phyloP scores from a whole-genome alignment of 2,888 invertebrate species.

The Belgica antarctica region DNA sequence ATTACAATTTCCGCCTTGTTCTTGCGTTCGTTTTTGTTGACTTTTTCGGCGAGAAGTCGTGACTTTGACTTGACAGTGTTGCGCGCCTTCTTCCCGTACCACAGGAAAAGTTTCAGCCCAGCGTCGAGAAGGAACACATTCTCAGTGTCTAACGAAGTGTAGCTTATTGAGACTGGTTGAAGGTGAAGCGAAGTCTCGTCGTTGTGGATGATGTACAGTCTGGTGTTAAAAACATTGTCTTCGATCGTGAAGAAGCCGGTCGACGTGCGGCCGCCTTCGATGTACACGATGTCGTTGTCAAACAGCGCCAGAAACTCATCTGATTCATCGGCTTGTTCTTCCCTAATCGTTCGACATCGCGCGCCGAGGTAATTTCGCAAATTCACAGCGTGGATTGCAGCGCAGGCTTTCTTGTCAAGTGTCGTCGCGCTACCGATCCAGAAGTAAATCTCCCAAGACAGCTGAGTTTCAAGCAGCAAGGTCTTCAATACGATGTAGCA shows the following conservation, averaged over 20 bases:
- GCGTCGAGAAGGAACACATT: slow-evolving; percentile 90
- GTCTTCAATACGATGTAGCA: slow-evolving; percentile 97
- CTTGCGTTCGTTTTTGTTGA: slow-evolving; percentile 97
- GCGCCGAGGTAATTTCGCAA: slow-evolving; percentile 94
- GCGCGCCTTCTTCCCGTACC: slow-evolving; percentile 76
- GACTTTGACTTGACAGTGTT: slow-evolving; percentile 80
- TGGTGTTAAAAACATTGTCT: slow-evolving; percentile 78
- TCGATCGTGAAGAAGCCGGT: slow-evolving; percentile 97
- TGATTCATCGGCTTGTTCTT: slow-evolving; percentile 96
- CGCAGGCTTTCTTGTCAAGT: slow-evolving; percentile 60
- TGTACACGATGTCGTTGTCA: slow-evolving; percentile 86
- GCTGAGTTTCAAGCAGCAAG: slow-evolving; percentile 73
- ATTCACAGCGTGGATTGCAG: slow-evolving; percentile 96
- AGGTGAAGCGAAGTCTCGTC: slow-evolving; percentile 84
- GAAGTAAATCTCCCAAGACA: slow-evolving; percentile 95
- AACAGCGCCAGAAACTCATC: slow-evolving; percentile 93
- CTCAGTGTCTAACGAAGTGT: slow-evolving; percentile 79
- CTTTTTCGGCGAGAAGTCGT: slow-evolving; percentile 88
- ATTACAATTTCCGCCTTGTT: slow-evolving; percentile 87
- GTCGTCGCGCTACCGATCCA: slow-evolving; percentile 98
- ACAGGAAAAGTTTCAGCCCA: slow-evolving; percentile 81
- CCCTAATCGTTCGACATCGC: slow-evolving; percentile 86
- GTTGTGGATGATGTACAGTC: slow-evolving; percentile 85
- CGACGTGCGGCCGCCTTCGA: slow-evolving; percentile 95
- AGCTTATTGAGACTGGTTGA: slow-evolving; percentile 75